A percentile compares a stretch with the other conserved stretches of the same genome.
Evolutionary conservation across 2,113 vertebrate species (phyloP).

Genomic region (Peromyscus leucopus): DNA sequence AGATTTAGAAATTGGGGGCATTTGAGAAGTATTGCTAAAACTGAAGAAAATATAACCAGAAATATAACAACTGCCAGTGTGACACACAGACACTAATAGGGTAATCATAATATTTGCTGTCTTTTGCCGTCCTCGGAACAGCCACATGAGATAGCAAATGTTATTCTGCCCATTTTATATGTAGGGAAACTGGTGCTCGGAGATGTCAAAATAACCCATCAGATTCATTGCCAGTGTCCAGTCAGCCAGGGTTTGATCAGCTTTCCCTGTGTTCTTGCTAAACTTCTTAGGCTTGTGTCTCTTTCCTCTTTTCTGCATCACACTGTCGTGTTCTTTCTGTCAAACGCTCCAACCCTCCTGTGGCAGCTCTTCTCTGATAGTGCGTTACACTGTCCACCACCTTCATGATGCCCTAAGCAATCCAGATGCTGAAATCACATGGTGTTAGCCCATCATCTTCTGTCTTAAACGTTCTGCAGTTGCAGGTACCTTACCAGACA

Average conservation of each 20-base stretch:
- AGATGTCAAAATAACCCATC: neutral
- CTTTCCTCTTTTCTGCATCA: neutral
- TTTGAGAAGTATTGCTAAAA: conserved; percentile 39
- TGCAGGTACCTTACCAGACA: neutral
- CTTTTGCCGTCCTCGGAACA: neutral
- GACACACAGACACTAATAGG: neutral
- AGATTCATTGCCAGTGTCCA: neutral
- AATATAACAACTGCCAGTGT: neutral
- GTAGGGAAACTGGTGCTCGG: neutral
- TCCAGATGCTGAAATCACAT: neutral
- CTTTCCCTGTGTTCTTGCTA: neutral
- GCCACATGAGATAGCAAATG: neutral
- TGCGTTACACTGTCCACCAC: neutral
- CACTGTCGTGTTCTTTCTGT: neutral
- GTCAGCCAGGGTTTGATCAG: neutral
- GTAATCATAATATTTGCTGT: neutral
- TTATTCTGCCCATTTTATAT: neutral
- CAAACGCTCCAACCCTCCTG: neutral
- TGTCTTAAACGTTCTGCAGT: neutral
- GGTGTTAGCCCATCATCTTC: neutral
- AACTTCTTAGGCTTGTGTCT: neutral
- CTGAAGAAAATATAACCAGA: conserved; percentile 5
- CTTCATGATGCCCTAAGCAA: neutral
- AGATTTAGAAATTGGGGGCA: conserved; percentile 26
- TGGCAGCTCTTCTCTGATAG: neutral